Evolutionary conservation across 2,113 vertebrate genomes (phyloP), one percentile per base, ranked within the genome.

Genomic region (Pituophis catenifer): DNA sequence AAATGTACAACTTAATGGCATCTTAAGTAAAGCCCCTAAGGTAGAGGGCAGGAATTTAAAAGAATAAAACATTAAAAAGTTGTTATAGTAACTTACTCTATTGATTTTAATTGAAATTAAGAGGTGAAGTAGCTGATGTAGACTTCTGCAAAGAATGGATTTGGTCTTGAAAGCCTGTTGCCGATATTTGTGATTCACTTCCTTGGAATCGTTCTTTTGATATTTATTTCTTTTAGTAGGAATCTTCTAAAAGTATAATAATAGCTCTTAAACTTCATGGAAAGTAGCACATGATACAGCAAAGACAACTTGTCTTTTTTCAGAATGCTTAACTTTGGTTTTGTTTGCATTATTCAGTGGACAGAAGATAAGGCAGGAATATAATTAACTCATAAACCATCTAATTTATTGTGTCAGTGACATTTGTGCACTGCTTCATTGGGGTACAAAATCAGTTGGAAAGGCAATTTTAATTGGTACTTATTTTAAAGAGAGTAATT

Each of bases 171-270:
- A 96, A 94, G 94, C 95, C 96, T 48, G 81, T 97, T 98, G 98
- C 98, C 98, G 98, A 96, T 98, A 97, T 97, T 98, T 97, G 97
- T 98, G 98, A 98, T 97, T 98, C 98, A 98, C 96, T 97, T 96
- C 98, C 98, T 98, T 98, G 98, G 98, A 98, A 99, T 99, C 97
- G 97, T 98, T 98, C 98, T 98, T 98, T 98, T 97, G 97, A 97
- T 98, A 97, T 98, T 98, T 97, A 97, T 98, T 99, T 98, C 97
- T 98, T 98, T 98, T 98, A 98, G 98, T 99, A 98, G 98, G 98
- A 98, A 98, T 98, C 98, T 98, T 98, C 98, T 97, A 97, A 97
- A 97, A 97, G 97, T 97, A 96, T 96, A 97, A 97, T 96, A 97
- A 97, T 95, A 97, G 97, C 96, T 95, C 95, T 96, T 94, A 96